phyloP scores from a whole-genome alignment of 1,140 invertebrate genomes.

The Heliothis subflexa region DNA sequence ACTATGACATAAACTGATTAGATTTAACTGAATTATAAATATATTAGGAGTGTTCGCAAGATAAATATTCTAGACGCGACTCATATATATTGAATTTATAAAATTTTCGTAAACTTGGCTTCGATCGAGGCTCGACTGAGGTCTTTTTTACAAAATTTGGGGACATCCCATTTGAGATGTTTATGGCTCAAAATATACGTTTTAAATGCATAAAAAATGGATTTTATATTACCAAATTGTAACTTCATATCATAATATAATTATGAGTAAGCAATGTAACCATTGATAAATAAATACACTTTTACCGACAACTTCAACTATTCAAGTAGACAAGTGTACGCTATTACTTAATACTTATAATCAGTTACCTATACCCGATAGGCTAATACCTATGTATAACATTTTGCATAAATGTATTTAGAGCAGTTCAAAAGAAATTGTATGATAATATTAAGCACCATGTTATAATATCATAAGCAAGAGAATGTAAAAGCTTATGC shows the following conservation, averaged over 20 bases:
- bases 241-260: not conserved
- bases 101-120: constrained; percentile 41
- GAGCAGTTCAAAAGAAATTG: constrained; percentile 11
- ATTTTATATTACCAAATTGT: too few relatives aligned
- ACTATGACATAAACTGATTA: constrained; percentile 41
- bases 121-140: constrained; percentile 23
- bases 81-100: constrained; percentile 41
- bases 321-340: not conserved
- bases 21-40: constrained; percentile 25
- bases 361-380: not conserved
- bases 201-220: not conserved
- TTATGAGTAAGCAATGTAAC: not conserved
- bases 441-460: not conserved
- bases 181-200: constrained; percentile 10
- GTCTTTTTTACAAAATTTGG: constrained; percentile 39
- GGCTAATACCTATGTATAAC: not conserved
- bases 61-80: constrained; percentile 21
- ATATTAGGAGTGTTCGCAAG: constrained; percentile 41
- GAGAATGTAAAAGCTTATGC: constrained; percentile 6
- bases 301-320: not conserved
- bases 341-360: not conserved
- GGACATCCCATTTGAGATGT: constrained; percentile 19
- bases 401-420: constrained; percentile 11
- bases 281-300: not conserved
- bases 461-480: not conserved